Percentiles rank a stretch among this genome's conserved stretches.
These are phyloP conservation scores for Drosophila azteca DNA, from an alignment of 1,140 invertebrate species.

Conservation along the genomic window DNA sequence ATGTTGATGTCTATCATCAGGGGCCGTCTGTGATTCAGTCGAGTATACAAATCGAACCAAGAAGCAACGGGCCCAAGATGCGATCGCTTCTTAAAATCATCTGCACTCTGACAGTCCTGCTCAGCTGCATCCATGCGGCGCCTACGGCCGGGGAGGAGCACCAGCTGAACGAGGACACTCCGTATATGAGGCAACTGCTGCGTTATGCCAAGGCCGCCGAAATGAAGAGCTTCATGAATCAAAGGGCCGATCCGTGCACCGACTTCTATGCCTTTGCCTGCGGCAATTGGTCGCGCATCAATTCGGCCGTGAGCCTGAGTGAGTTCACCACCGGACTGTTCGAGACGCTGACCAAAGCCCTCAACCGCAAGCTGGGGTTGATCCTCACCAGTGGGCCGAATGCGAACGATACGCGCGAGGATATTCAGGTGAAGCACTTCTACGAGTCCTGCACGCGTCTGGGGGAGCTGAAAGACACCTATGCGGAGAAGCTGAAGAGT, in stretches of 20 bases:
- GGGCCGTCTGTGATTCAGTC: slow-evolving; percentile 1
- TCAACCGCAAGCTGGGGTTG: slow-evolving; percentile 51
- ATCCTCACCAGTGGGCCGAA: slow-evolving; percentile 29
- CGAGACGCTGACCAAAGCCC: slow-evolving; percentile 48
- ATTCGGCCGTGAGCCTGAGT: slow-evolving; percentile 50
- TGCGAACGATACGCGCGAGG: slow-evolving; percentile 38
- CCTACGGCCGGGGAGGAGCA: slow-evolving; percentile 4
- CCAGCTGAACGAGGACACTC: not conserved
- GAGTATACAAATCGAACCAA: slow-evolving; percentile 5
- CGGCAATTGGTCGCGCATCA: slow-evolving; percentile 86
- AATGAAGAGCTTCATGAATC: slow-evolving; percentile 83
- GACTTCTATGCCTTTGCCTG: slow-evolving; percentile 88
- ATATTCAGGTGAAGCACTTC: slow-evolving; percentile 58
- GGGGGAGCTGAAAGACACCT: slow-evolving; percentile 13
- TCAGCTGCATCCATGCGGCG: not conserved
- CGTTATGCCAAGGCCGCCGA: slow-evolving; percentile 56
- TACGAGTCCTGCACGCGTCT: slow-evolving; percentile 49
- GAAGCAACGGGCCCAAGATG: slow-evolving; percentile 11
- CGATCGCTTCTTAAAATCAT: slow-evolving; percentile 3
- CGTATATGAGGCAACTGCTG: slow-evolving; percentile 19
- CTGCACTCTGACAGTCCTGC: not conserved
- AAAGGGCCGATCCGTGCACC: slow-evolving; percentile 85
- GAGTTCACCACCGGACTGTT: slow-evolving; percentile 58
- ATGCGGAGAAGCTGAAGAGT: slow-evolving; percentile 30
- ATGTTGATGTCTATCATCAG: slow-evolving; percentile 1